Percentiles rank a stretch among this genome's conserved stretches.
Conservation (phyloP, 2,113 vertebrate genomes). For the Cheirogaleus medius region DNA sequence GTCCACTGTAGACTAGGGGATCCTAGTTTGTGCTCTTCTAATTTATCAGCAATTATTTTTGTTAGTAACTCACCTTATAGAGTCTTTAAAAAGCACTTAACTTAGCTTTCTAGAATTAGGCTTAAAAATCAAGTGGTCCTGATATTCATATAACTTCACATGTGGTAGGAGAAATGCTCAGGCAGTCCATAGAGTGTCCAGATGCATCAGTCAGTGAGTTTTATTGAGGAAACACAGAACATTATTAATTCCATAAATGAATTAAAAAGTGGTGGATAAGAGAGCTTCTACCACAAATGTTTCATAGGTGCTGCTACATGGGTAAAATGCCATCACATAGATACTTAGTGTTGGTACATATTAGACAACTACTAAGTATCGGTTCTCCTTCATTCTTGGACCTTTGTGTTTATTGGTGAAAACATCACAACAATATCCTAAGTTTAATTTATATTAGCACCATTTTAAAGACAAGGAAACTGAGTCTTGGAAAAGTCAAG, state of each 20-base stretch:
- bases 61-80: not conserved
- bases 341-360: not conserved
- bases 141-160: not conserved
- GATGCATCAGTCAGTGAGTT: not conserved
- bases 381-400: not conserved
- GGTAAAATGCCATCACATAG: not conserved
- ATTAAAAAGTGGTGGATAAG: not conserved
- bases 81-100: not conserved
- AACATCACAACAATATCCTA: not conserved
- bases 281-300: not conserved
- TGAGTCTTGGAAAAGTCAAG: not conserved
- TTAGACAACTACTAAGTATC: not conserved
- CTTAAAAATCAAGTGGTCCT: not conserved
- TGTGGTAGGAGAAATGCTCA: not conserved
- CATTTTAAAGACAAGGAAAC: not conserved
- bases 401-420: not conserved
- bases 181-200: not conserved
- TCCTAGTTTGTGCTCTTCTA: not conserved
- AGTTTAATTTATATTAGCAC: not conserved
- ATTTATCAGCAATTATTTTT: not conserved
- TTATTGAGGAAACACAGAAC: not conserved
- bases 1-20: not conserved
- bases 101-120: not conserved
- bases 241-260: not conserved
- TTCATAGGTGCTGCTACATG: not conserved